A percentile compares a stretch with the other conserved stretches of the same genome.
These are phyloP conservation scores for Probaryconus sp. DNA, from an alignment of 1,140 invertebrate species.

Conservation along the genomic window DNA sequence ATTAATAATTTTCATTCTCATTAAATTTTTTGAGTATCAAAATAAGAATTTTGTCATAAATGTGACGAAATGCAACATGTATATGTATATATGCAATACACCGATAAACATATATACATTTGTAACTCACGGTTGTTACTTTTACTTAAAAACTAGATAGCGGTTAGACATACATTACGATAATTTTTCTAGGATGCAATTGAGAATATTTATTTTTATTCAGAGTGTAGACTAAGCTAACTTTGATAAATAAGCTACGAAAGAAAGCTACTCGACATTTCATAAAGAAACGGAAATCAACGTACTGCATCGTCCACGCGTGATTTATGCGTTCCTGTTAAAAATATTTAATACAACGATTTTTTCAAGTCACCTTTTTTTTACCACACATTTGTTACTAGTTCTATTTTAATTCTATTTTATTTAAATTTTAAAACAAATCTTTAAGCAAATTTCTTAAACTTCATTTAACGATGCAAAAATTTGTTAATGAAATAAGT, in stretches of 20 bases:
- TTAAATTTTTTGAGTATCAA: no score
- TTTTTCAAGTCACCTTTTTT: not conserved
- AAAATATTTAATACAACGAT: not conserved
- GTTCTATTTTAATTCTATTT: no score
- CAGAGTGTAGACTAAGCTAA: constrained; percentile 56
- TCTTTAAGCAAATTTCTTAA: no score
- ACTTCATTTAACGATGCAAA: no score
- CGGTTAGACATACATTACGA: constrained; percentile 56
- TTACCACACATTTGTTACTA: no score
- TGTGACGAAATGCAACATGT: constrained; percentile 34
- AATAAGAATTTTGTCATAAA: no score
- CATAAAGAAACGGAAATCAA: not conserved
- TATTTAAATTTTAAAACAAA: no score
- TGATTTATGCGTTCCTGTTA: not conserved
- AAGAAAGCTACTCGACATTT: not conserved
- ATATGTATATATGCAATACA: constrained; percentile 35
- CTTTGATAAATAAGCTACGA: constrained; percentile 59
- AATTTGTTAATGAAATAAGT: no score
- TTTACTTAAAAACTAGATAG: constrained; percentile 50
- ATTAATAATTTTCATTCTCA: no score
- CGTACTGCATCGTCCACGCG: not conserved
- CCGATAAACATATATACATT: constrained; percentile 15
- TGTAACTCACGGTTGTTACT: constrained; percentile 53
- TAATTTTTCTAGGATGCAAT: constrained; percentile 69
- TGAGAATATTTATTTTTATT: constrained; percentile 73